Evolutionary conservation across 2,797 vertebrate genomes (phyloP), one percentile per base, ranked within the genome.

Genomic region (Pseudomugil gertrudae): DNA sequence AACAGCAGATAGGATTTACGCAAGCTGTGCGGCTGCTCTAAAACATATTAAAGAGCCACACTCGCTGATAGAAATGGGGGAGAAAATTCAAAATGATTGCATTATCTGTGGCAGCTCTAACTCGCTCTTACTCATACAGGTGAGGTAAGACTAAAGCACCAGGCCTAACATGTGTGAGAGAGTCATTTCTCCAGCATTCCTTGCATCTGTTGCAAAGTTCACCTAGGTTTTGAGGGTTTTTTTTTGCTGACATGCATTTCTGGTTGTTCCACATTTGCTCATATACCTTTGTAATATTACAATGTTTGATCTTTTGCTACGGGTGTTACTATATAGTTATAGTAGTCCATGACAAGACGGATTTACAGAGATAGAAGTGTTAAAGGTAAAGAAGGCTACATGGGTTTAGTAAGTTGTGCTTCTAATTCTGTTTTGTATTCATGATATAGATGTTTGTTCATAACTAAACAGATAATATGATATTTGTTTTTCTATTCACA

Each of bases 401-500:
- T 10, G 8, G 54, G n/a, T 62, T 55, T 63, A 1, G 56, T 23
- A 32, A 43, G 59, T 83, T 85, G 79, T 88, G 82, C 80, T 87
- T 87, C 74, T 74, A 69, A 74, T 53, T 62, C 45, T 59, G 72
- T 75, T 55, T 66, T 27, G 8, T 47, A 69, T 52, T 54, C 26
- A 73, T 29, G 66, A 54, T 72, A 62, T 48, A 71, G 32, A 65
- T 61, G 48, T 65, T n/a, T 40, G 47, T 74, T 69, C 40, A 72
- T 38, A 59, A 67, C 35, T 64, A 21, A 66, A 76, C 51, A 72
- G 45, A 85, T 26, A 70, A 38, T 62, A 78, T 36, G 56, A 64
- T 33, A 72, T 71, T 59, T n/a, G 24, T 71, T 61, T 70, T 69
- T 27, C 3, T 43, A n/a, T n/a, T n/a, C n/a, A n/a, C n/a, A n/a